Evolutionary conservation across 2,888 invertebrate species (phyloP).

Genomic region (Sesia apiformis): DNA sequence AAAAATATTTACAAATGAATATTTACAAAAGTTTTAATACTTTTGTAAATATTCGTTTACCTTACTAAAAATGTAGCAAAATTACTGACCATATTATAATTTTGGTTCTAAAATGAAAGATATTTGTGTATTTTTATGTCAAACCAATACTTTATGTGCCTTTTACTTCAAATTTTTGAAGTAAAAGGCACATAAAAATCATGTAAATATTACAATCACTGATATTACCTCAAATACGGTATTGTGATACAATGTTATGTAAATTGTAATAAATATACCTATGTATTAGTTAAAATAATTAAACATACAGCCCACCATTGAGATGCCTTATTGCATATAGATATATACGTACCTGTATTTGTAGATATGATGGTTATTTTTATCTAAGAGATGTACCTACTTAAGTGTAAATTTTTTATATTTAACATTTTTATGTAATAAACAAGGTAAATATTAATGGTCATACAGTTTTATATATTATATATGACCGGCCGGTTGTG

Average conservation of each 20-base stretch:
- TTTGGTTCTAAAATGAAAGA: no score
- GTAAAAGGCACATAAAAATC: not conserved
- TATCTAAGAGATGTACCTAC: not conserved
- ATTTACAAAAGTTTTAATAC: no score
- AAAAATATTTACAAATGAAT: no score
- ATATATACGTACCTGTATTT: no score
- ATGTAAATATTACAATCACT: conserved; percentile 21
- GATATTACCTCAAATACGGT: conserved; percentile 30
- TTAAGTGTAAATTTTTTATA: not conserved
- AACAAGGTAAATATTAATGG: conserved; percentile 2
- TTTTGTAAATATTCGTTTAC: no score
- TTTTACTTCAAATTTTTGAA: not conserved
- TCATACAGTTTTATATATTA: conserved; percentile 1
- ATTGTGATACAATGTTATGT: no score
- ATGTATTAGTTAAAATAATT: not conserved
- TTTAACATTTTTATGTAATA: conserved; percentile 1
- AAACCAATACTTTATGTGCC: no score
- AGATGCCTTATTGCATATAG: no score
- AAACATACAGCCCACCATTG: not conserved
- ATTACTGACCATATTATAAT: no score
- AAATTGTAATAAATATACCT: no score
- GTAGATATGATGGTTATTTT: not conserved
- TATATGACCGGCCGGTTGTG: conserved; percentile 65
- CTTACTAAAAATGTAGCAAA: no score
- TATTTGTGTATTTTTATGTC: no score